Evolutionary conservation across 2,113 vertebrate species (phyloP).

Genomic region (Galbula dea): DNA sequence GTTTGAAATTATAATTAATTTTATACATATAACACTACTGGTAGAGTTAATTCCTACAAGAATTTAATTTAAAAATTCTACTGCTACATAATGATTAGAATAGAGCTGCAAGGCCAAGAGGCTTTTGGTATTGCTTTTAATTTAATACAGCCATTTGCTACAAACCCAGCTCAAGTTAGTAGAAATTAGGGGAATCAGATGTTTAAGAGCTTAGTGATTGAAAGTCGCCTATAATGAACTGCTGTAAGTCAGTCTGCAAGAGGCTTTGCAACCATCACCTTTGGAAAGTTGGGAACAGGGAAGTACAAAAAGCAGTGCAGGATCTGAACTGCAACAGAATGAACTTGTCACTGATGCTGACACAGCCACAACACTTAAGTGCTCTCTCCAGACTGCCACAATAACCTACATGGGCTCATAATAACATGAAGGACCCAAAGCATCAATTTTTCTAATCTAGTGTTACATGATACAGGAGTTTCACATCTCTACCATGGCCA

Average conservation of each 20-base stretch:
- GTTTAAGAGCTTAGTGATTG: neutral
- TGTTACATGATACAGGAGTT: neutral
- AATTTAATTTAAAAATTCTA: slow-evolving; percentile 64
- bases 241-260: neutral
- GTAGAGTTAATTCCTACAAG: slow-evolving; percentile 20
- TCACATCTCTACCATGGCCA: fast-evolving
- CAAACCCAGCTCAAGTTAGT: slow-evolving; percentile 5
- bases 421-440: neutral
- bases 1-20: slow-evolving; percentile 62
- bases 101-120: slow-evolving; percentile 18
- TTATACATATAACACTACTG: slow-evolving; percentile 39
- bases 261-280: neutral
- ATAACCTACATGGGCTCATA: neutral
- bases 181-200: neutral
- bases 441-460: neutral
- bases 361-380: neutral
- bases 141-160: neutral
- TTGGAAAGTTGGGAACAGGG: neutral
- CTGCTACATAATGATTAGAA: slow-evolving; percentile 7
- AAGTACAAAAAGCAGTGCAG: neutral
- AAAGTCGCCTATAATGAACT: neutral
- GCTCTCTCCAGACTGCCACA: neutral
- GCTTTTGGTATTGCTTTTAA: neutral
- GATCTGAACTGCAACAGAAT: neutral
- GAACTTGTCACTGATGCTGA: neutral